phyloP scores from a whole-genome alignment of 2,888 invertebrate species.

The Drosophila trichaetosa region DNA sequence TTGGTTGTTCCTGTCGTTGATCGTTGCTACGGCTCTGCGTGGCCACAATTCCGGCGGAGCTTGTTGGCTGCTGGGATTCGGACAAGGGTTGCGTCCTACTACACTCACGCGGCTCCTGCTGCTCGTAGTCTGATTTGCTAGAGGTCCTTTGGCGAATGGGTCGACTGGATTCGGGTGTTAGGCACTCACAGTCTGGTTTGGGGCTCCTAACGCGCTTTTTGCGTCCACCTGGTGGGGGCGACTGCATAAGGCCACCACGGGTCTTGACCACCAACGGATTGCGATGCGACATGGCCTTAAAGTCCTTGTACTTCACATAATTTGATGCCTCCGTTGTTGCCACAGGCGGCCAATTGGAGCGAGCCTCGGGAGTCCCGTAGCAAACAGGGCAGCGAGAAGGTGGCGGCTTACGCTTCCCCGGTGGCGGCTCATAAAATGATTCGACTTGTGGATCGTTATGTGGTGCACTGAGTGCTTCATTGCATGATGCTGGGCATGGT shows the following conservation, averaged over 20 bases:
- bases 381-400: neutral
- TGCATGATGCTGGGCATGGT: neutral
- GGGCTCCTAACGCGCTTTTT: neutral
- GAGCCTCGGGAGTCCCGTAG: neutral
- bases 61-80: neutral
- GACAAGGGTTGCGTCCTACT: neutral
- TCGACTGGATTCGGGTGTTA: neutral
- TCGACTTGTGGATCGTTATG: neutral
- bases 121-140: neutral
- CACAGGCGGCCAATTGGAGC: neutral
- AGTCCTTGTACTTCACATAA: conserved; percentile 29
- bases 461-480: neutral
- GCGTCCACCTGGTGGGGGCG: neutral
- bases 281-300: neutral
- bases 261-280: conserved; percentile 27
- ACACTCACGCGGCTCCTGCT: neutral
- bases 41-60: neutral
- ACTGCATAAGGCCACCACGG: neutral
- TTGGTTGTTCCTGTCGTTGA: neutral
- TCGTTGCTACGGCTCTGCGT: neutral
- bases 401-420: neutral
- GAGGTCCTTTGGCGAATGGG: neutral
- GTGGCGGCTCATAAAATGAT: neutral
- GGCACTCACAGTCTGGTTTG: neutral
- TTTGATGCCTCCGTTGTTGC: conserved; percentile 8